A percentile compares a stretch with the other conserved stretches of the same genome.
Evolutionary conservation across 2,113 vertebrate genomes (phyloP).

Genomic region (Cavia aperea): DNA sequence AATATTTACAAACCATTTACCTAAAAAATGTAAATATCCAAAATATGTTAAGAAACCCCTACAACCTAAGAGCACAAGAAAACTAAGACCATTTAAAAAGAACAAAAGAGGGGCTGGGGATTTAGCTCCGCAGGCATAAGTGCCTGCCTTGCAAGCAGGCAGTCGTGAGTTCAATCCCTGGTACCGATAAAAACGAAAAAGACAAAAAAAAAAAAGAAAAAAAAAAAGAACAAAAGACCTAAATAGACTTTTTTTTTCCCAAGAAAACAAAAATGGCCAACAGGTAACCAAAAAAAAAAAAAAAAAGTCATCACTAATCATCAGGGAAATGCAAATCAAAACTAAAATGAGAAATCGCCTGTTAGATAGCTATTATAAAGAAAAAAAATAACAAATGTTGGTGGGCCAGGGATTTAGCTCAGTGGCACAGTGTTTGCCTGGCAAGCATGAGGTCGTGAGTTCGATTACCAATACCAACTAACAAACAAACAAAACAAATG

Average conservation of each 20-base stretch:
- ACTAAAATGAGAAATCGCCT: not conserved
- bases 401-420: too few relatives aligned
- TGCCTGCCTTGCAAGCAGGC: too few relatives aligned
- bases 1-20: not conserved
- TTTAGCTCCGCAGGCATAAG: too few relatives aligned
- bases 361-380: not conserved
- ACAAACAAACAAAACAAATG: not conserved
- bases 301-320: not conserved
- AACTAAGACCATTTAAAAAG: not conserved
- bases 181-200: too few relatives aligned
- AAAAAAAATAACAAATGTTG: not conserved
- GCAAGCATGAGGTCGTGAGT: too few relatives aligned
- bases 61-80: not conserved
- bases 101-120: too few relatives aligned
- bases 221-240: not conserved
- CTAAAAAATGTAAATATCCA: not conserved
- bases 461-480: too few relatives aligned
- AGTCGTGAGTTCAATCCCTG: too few relatives aligned
- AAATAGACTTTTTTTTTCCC: not conserved
- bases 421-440: too few relatives aligned
- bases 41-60: not conserved
- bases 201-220: too few relatives aligned
- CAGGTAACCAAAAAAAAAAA: not conserved
- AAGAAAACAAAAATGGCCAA: not conserved
- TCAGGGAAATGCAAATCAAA: not conserved